Conservation (phyloP, 2,797 vertebrate species). For the Bovichtus diacanthus region DNA sequence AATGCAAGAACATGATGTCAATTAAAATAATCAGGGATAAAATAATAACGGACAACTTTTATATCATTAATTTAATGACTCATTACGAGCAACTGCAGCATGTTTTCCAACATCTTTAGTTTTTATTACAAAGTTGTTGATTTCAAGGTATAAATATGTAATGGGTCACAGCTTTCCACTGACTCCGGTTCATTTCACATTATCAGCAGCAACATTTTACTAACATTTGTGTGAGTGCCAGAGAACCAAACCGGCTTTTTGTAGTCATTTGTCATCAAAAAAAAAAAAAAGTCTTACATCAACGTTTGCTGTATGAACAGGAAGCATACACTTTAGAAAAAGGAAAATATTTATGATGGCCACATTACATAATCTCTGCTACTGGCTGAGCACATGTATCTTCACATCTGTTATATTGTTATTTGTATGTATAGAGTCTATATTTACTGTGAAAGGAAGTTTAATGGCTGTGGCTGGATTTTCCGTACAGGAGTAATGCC, state of each 20-base stretch:
- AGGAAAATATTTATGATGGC: slow-evolving; percentile 41
- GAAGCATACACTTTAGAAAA: slow-evolving; percentile 23
- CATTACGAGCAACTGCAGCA: slow-evolving; percentile 8
- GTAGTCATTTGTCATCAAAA: not conserved
- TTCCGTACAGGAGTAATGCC: slow-evolving; percentile 29
- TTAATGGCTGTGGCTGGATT: slow-evolving; percentile 12
- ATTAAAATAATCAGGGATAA: not conserved
- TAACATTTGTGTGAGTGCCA: slow-evolving; percentile 31
- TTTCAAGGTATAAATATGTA: slow-evolving; percentile 25
- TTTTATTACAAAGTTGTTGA: slow-evolving; percentile 31
- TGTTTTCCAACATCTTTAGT: slow-evolving; percentile 25
- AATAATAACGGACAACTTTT: not conserved
- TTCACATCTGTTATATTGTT: slow-evolving; percentile 37
- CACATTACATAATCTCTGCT: slow-evolving; percentile 26
- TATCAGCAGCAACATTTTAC: not conserved
- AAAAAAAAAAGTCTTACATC: not conserved
- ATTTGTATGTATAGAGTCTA: slow-evolving; percentile 9
- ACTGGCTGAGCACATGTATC: slow-evolving; percentile 33
- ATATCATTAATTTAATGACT: slow-evolving; percentile 13
- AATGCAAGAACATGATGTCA: not conserved
- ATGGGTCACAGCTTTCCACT: slow-evolving; percentile 27
- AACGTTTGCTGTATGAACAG: slow-evolving; percentile 22
- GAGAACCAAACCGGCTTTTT: slow-evolving; percentile 55
- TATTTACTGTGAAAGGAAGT: slow-evolving; percentile 27
- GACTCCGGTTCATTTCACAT: slow-evolving; percentile 12